Base-by-base conservation (phyloP, 2,888 invertebrate genomes). In the Acanthosoma haemorrhoidale region DNA sequence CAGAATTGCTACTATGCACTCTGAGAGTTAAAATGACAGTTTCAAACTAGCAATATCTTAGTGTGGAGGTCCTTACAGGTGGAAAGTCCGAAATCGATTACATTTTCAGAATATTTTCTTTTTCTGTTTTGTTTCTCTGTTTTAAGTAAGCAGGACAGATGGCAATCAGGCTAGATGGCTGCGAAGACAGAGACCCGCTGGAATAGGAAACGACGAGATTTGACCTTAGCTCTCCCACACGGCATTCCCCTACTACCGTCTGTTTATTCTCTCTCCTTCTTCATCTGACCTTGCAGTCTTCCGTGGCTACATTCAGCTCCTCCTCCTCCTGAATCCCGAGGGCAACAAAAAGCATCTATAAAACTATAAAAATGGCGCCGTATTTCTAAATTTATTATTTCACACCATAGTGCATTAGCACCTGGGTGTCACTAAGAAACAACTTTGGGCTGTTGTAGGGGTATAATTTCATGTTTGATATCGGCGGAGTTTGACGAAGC, bases 171-270 rank as follows among this genome's bases (percentile, higher is more conserved):
- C n/a, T n/a, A n/a, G n/a, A n/a, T n/a, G n/a, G 5, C 25, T 5
- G n/a, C 25, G 51, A 25, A 13, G 25, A 25, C 25, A 51, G 51
- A 51, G 51, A n/a, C 51, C n/a, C 25, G 25, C 29, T 51, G 51
- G 51, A 51, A 51, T 51, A 51, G 51, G 51, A 51, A 51, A 51
- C 51, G 25, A 51, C 51, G 51, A 51, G 51, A 51, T 51, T 43
- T 51, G 51, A 51, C 51, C 51, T 51, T 51, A 51, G n/a, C 29
- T 51, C 51, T 51, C 51, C 51, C 51, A 51, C 51, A 51, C 51
- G 51, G 51, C 51, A 51, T 51, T 51, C 51, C 51, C 51, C 51
- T 51, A 25, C 51, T 51, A 51, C 51, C 51, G 21, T 51, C 51
- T 51, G 51, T 51, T 51, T 51, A 51, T 51, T 51, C 51, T 51